Evolutionary conservation across 2,113 vertebrate species (phyloP).

Genomic region (Elachura formosa): DNA sequence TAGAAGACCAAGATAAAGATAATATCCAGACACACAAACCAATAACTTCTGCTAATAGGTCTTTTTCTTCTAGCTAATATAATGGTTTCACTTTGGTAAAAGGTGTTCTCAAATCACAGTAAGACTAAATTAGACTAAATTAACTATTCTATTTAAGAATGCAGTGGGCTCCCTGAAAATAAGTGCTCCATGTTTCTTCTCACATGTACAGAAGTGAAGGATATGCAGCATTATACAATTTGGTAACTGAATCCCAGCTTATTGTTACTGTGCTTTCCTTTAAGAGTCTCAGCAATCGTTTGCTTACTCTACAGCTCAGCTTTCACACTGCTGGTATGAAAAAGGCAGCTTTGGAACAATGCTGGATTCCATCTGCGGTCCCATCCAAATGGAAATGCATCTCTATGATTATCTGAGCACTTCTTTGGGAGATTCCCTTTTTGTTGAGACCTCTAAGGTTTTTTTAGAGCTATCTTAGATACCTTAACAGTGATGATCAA

Average conservation of each 20-base stretch:
- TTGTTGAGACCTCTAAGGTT: not conserved
- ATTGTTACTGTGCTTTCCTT: not conserved
- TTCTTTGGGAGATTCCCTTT: not conserved
- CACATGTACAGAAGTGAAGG: not conserved
- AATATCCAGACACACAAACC: not conserved
- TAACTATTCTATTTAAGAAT: not conserved
- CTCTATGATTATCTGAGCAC: not conserved
- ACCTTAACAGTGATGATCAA: not conserved
- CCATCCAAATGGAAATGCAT: not conserved
- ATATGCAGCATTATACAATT: not conserved
- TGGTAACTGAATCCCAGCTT: not conserved
- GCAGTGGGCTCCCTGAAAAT: not conserved
- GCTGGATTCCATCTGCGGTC: not conserved
- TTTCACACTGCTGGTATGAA: not conserved
- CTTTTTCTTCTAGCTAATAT: not conserved
- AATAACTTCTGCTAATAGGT: not conserved
- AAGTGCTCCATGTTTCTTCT: not conserved
- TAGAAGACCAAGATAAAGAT: not conserved
- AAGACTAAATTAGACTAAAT: not conserved
- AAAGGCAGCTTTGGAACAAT: not conserved
- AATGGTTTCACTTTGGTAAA: not conserved
- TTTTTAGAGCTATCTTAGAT: not conserved
- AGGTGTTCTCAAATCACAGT: not conserved
- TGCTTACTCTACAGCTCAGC: not conserved
- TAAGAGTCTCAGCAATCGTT: not conserved